These are phyloP conservation scores for Drosophila quadrilineata DNA, from an alignment of 1,140 invertebrate genomes.

Conservation along the genomic window DNA sequence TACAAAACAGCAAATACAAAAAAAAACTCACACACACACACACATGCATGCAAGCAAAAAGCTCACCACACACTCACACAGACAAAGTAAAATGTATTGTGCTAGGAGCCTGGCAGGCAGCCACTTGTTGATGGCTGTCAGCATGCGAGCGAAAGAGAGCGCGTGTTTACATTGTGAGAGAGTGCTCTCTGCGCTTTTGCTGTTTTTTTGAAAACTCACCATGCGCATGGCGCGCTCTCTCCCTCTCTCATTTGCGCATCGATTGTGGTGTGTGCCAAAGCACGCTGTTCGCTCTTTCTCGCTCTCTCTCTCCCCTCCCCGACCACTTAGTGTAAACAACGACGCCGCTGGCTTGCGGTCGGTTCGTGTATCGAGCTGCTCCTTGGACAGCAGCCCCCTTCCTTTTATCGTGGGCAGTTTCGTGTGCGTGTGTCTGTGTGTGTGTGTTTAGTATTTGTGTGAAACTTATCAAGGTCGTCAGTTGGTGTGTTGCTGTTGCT, in stretches of 20 bases:
- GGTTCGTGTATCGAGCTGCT: slow-evolving; percentile 32
- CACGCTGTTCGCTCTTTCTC: too few species aligned
- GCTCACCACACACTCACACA: slow-evolving; percentile 59
- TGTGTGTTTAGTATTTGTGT: slow-evolving; percentile 31
- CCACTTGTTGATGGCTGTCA: slow-evolving; percentile 22
- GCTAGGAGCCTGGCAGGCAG: slow-evolving; percentile 46
- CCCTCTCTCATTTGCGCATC: slow-evolving; percentile 40
- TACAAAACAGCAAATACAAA: too few species aligned
- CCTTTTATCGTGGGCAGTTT: slow-evolving; percentile 48
- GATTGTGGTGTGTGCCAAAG: slow-evolving; percentile 55
- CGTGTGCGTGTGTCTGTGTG: slow-evolving; percentile 6
- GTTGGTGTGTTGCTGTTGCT: slow-evolving; percentile 50
- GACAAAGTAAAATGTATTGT: slow-evolving; percentile 57
- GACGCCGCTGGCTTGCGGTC: slow-evolving; percentile 8
- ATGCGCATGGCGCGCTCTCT: slow-evolving; percentile 16
- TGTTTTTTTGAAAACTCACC: slow-evolving; percentile 69
- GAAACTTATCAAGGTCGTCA: slow-evolving; percentile 76
- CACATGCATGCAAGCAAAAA: slow-evolving; percentile 24
- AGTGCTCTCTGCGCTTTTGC: too few species aligned
- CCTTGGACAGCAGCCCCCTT: slow-evolving; percentile 57
- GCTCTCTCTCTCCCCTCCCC: slow-evolving; percentile 1
- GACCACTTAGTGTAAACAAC: slow-evolving; percentile 30
- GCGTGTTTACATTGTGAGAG: neutral
- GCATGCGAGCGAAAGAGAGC: slow-evolving; percentile 29
- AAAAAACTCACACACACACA: slow-evolving; percentile 32